Evolutionary conservation across 23 tunicate genomes (phyloP).

Genomic region (Ascidia mentula): DNA sequence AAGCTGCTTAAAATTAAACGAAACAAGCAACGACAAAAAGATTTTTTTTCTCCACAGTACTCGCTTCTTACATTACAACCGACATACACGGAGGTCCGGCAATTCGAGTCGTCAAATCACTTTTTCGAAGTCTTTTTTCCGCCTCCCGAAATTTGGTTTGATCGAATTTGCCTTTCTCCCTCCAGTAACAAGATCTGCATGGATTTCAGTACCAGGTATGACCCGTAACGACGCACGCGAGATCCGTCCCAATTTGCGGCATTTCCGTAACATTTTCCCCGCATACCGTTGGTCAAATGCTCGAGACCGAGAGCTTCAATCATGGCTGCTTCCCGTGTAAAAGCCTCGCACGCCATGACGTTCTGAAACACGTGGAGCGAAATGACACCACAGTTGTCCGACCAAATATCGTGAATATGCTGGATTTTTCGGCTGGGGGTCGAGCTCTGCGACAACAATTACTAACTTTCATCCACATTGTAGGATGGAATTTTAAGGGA

Average conservation of each 20-base stretch:
- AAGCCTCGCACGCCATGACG: conserved; percentile 75
- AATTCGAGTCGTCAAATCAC: too few species aligned
- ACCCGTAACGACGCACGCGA: conserved; percentile 56
- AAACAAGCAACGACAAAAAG: too few species aligned
- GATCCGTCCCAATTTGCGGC: conserved; percentile 55
- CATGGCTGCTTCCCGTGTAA: conserved; percentile 91
- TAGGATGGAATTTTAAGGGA: too few species aligned
- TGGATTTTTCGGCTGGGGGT: conserved; percentile 40
- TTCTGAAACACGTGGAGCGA: conserved; percentile 83
- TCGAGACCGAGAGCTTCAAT: conserved; percentile 82
- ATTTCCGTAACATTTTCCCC: conserved; percentile 73
- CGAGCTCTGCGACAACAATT: too few species aligned
- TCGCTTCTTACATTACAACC: too few species aligned
- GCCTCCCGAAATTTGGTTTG: conserved; percentile 27
- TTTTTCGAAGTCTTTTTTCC: too few species aligned
- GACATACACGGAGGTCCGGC: too few species aligned
- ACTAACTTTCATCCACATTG: too few species aligned
- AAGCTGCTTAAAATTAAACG: too few species aligned
- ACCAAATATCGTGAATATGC: conserved; percentile 84
- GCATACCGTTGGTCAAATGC: conserved; percentile 67
- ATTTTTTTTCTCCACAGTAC: too few species aligned
- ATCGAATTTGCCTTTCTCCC: conserved; percentile 85
- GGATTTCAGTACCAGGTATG: conserved; percentile 51
- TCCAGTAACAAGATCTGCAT: conserved; percentile 78
- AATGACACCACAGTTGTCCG: conserved; percentile 56